These are phyloP conservation scores for Poeciliopsis prolifica DNA, from an alignment of 2,113 vertebrate genomes.

Conservation along the genomic window DNA sequence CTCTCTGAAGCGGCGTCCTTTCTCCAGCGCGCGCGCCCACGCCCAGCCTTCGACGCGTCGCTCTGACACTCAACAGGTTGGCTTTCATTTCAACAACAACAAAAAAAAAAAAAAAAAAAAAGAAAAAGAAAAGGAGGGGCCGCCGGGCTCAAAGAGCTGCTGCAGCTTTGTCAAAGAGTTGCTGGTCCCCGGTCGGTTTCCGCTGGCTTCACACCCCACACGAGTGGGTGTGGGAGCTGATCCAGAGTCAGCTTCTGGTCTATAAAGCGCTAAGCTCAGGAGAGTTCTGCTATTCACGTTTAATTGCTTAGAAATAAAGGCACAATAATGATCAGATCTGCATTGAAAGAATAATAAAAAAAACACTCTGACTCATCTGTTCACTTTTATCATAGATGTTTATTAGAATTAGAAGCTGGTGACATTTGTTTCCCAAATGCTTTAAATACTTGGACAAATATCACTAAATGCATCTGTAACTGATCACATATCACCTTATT, in stretches of 20 bases:
- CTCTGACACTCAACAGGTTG: slow-evolving; percentile 77
- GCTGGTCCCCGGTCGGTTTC: slow-evolving; percentile 59
- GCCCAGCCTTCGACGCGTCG: slow-evolving; percentile 52
- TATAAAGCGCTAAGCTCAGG: too few relatives aligned
- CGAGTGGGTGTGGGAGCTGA: slow-evolving; percentile 36
- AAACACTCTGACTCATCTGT: neutral
- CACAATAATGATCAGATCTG: neutral
- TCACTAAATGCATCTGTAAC: neutral
- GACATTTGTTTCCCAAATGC: slow-evolving; percentile 31
- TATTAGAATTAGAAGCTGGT: slow-evolving; percentile 15
- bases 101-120: too few relatives aligned
- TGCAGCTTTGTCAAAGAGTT: neutral
- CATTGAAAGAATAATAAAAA: neutral
- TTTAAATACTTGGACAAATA: neutral
- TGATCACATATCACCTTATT: neutral
- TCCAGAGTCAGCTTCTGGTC: slow-evolving; percentile 32
- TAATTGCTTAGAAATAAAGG: neutral
- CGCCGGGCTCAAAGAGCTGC: slow-evolving; percentile 51
- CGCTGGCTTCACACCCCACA: neutral
- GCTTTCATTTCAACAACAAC: slow-evolving; percentile 24
- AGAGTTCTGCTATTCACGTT: neutral
- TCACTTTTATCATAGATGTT: neutral
- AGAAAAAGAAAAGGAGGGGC: slow-evolving; percentile 23
- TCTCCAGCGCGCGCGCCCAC: slow-evolving; percentile 55
- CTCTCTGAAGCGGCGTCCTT: neutral